Base-by-base conservation (phyloP, 2,113 vertebrate species). In the Vulpes vulpes region DNA sequence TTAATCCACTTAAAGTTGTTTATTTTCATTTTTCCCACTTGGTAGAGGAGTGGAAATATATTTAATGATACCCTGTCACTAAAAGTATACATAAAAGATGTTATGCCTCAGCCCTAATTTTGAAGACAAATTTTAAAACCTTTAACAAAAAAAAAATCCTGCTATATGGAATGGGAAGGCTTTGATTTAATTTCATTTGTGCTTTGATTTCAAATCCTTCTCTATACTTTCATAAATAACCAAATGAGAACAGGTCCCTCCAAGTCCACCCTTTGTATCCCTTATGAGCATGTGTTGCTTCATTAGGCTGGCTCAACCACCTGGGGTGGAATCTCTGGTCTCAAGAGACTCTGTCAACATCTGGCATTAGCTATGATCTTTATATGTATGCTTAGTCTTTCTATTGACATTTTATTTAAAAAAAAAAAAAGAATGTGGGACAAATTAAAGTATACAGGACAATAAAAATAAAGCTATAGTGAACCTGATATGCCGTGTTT, bases 291-390 rank as follows among this genome's bases (percentile, higher is more conserved):
- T 62, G 12, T 82, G 98, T 69, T 93, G 98, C 98, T 98, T 99
- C 99, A 98, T 99, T 99, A 99, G 98, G 97, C 97, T 95, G 98
- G 95, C 99, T 99, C 98, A 95, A 98, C 98, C 99, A 99, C 99
- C 99, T 99, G 99, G 99, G 98, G 98, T 95, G 97, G 98, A 97
- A 95, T 98, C 98, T 96, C 97, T 90, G 85, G 74, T 98, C 99
- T 98, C 98, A 10, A 97, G 99, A 98, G 99, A 98, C 89, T 91
- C 97, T 51, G 88, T n/a, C 87, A 98, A 99, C 99, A 99, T 98
- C 99, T 99, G 99, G 98, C 98, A 96, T 98, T 15, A 95, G 59
- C 99, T 98, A 86, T 98, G 98, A 98, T 98, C 98, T 98, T 87
- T 94, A 92, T 65, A 73, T 94, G 60, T 96, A 94, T 15, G 78